Conservation (phyloP, 2,113 vertebrate species). For the Megalops atlanticus region DNA sequence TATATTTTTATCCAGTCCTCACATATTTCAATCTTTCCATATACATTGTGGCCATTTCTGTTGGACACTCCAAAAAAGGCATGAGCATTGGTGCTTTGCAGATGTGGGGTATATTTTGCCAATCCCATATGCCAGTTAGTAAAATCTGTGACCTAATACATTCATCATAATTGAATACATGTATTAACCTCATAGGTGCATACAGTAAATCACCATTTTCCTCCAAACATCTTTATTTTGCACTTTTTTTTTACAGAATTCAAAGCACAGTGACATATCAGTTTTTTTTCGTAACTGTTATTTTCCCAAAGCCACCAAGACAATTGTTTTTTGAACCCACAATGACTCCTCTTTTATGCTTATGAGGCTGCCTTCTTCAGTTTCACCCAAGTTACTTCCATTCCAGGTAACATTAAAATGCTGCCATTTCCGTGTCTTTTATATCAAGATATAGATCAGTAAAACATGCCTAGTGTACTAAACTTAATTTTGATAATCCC, state of each 20-base stretch:
- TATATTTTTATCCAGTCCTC: too few species aligned
- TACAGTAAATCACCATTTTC: neutral
- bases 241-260: neutral
- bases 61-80: too few species aligned
- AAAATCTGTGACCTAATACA: too few species aligned
- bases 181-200: neutral
- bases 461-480: neutral
- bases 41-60: too few species aligned
- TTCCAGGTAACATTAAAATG: neutral
- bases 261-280: neutral
- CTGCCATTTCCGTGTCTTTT: neutral
- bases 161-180: too few species aligned
- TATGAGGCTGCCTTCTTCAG: neutral
- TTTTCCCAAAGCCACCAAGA: neutral
- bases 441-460: neutral
- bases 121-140: too few species aligned
- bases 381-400: neutral
- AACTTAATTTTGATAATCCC: neutral
- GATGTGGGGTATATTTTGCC: too few species aligned
- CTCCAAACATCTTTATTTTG: slow-evolving; percentile 11
- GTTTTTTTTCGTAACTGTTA: neutral
- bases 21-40: too few species aligned
- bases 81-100: too few species aligned
- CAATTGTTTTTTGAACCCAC: neutral
- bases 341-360: neutral